These are phyloP conservation scores for Lophochroa leadbeateri DNA, from an alignment of 2,113 vertebrate genomes.

Conservation along the genomic window DNA sequence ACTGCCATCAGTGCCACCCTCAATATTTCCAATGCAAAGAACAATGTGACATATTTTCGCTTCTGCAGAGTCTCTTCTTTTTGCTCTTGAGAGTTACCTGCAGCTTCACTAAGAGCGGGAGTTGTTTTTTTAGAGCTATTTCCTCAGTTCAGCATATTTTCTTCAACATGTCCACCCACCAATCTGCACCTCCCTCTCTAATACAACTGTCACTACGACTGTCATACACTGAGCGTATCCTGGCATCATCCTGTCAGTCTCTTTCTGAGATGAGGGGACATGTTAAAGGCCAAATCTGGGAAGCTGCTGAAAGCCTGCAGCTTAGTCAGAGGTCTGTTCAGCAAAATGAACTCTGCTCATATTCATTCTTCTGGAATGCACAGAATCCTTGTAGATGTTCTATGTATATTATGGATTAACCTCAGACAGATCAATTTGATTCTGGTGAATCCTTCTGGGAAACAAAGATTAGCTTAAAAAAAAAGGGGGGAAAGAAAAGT, in stretches of 20 bases:
- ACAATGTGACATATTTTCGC: not conserved
- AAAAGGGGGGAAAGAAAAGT: not conserved
- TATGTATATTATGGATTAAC: not conserved
- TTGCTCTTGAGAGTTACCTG: not conserved
- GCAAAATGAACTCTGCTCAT: not conserved
- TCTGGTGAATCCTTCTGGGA: not conserved
- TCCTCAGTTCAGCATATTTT: not conserved
- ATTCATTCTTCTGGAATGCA: not conserved
- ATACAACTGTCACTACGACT: not conserved
- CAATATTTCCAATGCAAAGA: not conserved
- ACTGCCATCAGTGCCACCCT: not conserved
- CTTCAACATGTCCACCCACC: not conserved
- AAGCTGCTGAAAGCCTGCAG: not conserved
- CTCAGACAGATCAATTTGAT: not conserved
- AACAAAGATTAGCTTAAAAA: not conserved
- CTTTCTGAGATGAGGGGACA: not conserved
- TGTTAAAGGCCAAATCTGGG: not conserved
- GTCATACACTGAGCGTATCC: not conserved
- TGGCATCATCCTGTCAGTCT: not conserved
- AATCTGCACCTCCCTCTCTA: not conserved
- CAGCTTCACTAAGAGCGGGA: not conserved
- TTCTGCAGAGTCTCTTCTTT: not conserved
- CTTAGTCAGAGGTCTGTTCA: not conserved
- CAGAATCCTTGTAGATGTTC: not conserved
- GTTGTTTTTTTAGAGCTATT: not conserved